Evolutionary conservation across 2,888 invertebrate genomes (phyloP), one percentile per base, ranked within the genome.

Genomic region (Oligia fasciuncula): DNA sequence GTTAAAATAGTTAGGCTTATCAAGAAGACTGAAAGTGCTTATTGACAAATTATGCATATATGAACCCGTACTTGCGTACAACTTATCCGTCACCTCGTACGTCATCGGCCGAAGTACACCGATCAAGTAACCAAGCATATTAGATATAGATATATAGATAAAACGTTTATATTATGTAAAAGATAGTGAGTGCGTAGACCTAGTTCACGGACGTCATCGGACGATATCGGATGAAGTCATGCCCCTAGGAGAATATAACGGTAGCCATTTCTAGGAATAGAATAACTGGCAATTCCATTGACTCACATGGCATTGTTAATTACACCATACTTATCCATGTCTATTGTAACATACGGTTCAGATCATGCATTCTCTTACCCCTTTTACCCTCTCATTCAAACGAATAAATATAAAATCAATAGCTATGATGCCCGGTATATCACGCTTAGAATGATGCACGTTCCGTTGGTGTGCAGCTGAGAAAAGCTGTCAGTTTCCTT

Each of bases 341-440:
- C 9, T 40, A 13, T 46, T 35, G 4, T n/a, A 35, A 17, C 2
- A 51, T 54, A 62, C 29, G 43, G 3, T 57, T 57, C 35, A 51
- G 3, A 17, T 14, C 46, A 29, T 60, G 13, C 17, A 14, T 60
- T n/a, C n/a, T n/a, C 8, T 23, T 49, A 80, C 60, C 4, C 11
- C 11, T 14, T 68, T n/a, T 14, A 13, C 4, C 49, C 13, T 51
- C 13, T 13, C 9, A 29, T 67, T 67, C 29, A 6, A 49, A 29
- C 19, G 13, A 70, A 60, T 65, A 66, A 57, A 82, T 63, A 54
- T 40, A 57, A 74, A 43, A 74, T 57, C 68, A 68, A n/a, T 68
- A 46, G 6, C 14, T 63, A 46, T 29, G 29, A 40, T 46, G 23
- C 29, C 13, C 17, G 0, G 11, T 71, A 67, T 43, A 78, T 62